Conservation (phyloP, 2,797 vertebrate species). For the Schizopygopsis malacanthus region DNA sequence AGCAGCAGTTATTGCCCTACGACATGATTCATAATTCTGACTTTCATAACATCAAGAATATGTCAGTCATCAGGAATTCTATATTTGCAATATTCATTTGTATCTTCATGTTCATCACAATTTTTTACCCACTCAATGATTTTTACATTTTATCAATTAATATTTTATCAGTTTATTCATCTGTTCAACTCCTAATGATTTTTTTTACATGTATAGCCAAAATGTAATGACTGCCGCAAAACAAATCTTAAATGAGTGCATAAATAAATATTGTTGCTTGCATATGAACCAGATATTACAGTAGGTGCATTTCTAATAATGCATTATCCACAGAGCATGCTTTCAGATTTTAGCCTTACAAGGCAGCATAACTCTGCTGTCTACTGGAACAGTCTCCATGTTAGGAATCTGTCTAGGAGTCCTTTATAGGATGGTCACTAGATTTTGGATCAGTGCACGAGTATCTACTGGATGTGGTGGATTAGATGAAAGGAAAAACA, state of each 20-base stretch:
- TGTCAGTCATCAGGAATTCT: not conserved
- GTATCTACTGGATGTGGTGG: not conserved
- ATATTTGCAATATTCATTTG: not conserved
- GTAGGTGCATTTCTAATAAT: not conserved
- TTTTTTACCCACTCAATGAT: not conserved
- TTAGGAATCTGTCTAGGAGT: not conserved
- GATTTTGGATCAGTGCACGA: not conserved
- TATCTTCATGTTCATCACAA: not conserved
- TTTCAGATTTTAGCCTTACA: not conserved
- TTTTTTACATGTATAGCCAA: not conserved
- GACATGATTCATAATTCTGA: constrained; percentile 28
- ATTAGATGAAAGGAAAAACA: not conserved
- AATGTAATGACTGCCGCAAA: not conserved
- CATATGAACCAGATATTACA: not conserved
- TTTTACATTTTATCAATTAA: too few species aligned
- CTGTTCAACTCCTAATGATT: not conserved
- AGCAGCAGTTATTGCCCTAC: constrained; percentile 1
- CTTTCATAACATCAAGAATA: constrained; percentile 7
- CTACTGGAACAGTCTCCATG: not conserved
- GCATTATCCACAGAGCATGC: not conserved
- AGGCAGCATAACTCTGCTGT: not conserved
- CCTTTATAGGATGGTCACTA: not conserved
- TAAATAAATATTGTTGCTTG: not conserved
- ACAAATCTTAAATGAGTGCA: not conserved
- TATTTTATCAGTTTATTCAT: not conserved